phyloP scores from a whole-genome alignment of 2,797 vertebrate species.

The Siniperca undulata region DNA sequence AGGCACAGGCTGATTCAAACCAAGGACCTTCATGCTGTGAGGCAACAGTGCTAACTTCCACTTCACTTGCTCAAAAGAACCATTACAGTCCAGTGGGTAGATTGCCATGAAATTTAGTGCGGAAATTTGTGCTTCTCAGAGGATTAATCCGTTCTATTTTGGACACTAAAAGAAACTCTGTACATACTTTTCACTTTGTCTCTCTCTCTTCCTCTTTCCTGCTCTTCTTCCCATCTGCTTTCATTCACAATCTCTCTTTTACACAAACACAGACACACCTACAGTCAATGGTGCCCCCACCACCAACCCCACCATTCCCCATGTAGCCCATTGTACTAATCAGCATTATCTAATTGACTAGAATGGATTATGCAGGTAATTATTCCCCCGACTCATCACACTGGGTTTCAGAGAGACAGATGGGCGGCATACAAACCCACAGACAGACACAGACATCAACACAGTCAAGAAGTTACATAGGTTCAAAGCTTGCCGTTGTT shows the following conservation, averaged over 20 bases:
- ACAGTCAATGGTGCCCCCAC: constrained; percentile 23
- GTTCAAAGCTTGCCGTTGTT: constrained; percentile 14
- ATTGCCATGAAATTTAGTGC: constrained; percentile 7
- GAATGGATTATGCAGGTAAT: constrained; percentile 83
- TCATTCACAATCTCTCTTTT: constrained; percentile 8
- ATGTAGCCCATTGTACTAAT: constrained; percentile 80
- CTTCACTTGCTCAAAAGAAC: constrained; percentile 11
- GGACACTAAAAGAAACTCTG: constrained; percentile 1
- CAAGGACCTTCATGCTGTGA: neutral
- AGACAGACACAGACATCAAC: constrained; percentile 24
- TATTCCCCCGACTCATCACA: constrained; percentile 75
- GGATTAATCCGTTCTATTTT: constrained; percentile 8
- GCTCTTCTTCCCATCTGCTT: constrained; percentile 18
- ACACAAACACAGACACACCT: constrained; percentile 23
- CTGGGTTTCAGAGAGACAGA: constrained; percentile 56
- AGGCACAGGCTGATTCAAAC: constrained; percentile 1
- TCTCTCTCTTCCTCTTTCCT: constrained; percentile 3
- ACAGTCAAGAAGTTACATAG: constrained; percentile 8
- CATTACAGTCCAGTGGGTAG: neutral
- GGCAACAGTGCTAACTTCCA: constrained; percentile 11
- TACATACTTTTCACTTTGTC: constrained; percentile 5
- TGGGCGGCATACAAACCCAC: constrained; percentile 40
- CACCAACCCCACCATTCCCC: constrained; percentile 56
- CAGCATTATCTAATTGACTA: constrained; percentile 82
- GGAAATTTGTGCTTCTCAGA: constrained; percentile 16